Evolutionary conservation across 2,888 invertebrate species (phyloP).

Genomic region (Drosophila putrida): DNA sequence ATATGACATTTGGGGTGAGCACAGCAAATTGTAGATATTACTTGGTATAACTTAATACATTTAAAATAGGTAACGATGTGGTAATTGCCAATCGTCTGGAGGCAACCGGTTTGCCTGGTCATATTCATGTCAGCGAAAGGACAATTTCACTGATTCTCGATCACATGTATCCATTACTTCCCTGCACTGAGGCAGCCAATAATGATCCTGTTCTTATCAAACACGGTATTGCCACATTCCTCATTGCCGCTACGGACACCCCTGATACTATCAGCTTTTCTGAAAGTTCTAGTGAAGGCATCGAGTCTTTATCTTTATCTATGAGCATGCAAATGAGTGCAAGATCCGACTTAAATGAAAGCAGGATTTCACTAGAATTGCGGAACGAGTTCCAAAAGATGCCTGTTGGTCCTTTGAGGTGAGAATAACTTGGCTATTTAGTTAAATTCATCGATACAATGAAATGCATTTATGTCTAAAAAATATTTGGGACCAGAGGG

Average conservation of each 20-base stretch:
- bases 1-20: conserved; percentile 96
- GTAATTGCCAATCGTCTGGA: conserved; percentile 98
- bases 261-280: background rate
- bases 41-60: background rate
- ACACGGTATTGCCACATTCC: conserved; percentile 91
- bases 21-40: background rate
- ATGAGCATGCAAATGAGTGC: background rate
- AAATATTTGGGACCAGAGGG: no score
- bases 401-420: conserved; percentile 92
- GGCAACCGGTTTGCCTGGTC: conserved; percentile 94
- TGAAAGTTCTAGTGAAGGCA: conserved; percentile 1
- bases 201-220: conserved; percentile 89
- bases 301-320: background rate
- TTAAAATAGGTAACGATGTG: conserved; percentile 88
- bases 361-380: conserved; percentile 88
- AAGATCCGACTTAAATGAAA: background rate
- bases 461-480: no score
- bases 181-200: conserved; percentile 83
- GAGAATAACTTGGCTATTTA: conserved; percentile 70
- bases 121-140: conserved; percentile 93
- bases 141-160: conserved; percentile 90
- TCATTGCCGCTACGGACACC: conserved; percentile 86
- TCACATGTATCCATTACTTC: conserved; percentile 87
- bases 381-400: conserved; percentile 92
- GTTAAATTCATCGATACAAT: no score